Evolutionary conservation across 2,113 vertebrate species (phyloP).

Genomic region (Gorilla gorilla): DNA sequence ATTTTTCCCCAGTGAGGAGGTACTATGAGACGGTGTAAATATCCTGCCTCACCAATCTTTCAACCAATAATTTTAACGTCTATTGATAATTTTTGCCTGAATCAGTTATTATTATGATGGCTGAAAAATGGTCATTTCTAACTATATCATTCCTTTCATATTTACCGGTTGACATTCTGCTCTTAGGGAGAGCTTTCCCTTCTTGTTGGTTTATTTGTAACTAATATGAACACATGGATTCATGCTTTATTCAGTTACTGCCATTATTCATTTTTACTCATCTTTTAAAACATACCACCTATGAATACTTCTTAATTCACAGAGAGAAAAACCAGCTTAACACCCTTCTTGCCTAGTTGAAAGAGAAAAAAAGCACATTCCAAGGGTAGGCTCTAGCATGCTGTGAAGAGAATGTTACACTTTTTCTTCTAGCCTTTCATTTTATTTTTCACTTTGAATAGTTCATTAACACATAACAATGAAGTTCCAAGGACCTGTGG

Average conservation of each 20-base stretch:
- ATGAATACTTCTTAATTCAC: not conserved
- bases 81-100: not conserved
- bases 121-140: slow-evolving; percentile 22
- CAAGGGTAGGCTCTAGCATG: not conserved
- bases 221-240: not conserved
- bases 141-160: not conserved
- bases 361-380: slow-evolving; percentile 7
- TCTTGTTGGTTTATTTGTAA: slow-evolving; percentile 8
- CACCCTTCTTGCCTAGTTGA: not conserved
- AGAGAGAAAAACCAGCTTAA: not conserved
- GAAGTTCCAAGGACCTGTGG: not conserved
- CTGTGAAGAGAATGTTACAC: not conserved
- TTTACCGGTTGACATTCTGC: not conserved
- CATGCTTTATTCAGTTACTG: not conserved
- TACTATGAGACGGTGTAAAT: not conserved
- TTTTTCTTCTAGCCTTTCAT: slow-evolving; percentile 6
- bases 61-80: not conserved
- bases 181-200: not conserved
- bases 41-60: not conserved
- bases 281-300: slow-evolving; percentile 2
- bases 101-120: not conserved
- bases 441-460: slow-evolving; percentile 30
- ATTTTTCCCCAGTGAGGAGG: not conserved
- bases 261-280: slow-evolving; percentile 15
- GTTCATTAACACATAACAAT: slow-evolving; percentile 33